Percentiles rank a stretch among this genome's conserved stretches.
Evolutionary conservation across 2,888 invertebrate species (phyloP).

Genomic region (Harmothoe impar): DNA sequence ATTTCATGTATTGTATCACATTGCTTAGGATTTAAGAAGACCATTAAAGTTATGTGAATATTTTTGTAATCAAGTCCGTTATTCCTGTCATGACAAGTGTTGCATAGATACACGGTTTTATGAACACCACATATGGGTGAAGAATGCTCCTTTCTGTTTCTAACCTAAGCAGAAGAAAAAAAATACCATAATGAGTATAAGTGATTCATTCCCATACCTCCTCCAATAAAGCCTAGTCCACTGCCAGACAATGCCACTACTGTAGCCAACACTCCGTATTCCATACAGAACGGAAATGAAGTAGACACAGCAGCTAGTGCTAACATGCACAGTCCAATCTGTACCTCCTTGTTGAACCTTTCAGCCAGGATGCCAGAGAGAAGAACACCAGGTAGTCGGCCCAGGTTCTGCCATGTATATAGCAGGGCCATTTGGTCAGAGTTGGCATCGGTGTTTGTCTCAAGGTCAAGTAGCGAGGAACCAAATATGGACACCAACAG

Average conservation of each 20-base stretch:
- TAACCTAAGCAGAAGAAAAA: too few species aligned
- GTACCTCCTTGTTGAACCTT: slow-evolving; percentile 27
- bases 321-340: not conserved
- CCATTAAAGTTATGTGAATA: too few species aligned
- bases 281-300: not conserved
- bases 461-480: slow-evolving; percentile 1
- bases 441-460: not conserved
- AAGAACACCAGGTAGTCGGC: slow-evolving; percentile 8
- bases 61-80: too few species aligned
- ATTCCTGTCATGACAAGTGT: too few species aligned
- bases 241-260: not conserved
- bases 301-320: not conserved
- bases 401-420: slow-evolving; percentile 22
- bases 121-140: too few species aligned
- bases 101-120: too few species aligned
- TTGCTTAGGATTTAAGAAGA: too few species aligned
- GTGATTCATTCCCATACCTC: not conserved
- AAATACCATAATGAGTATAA: not conserved
- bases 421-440: slow-evolving; percentile 8
- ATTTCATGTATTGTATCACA: too few species aligned
- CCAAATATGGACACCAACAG: not conserved
- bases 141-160: too few species aligned
- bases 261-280: not conserved
- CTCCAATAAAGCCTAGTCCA: not conserved
- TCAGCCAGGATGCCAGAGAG: not conserved